These are phyloP conservation scores for Choristoneura rosaceana DNA, from an alignment of 2,888 invertebrate species.

Conservation along the genomic window DNA sequence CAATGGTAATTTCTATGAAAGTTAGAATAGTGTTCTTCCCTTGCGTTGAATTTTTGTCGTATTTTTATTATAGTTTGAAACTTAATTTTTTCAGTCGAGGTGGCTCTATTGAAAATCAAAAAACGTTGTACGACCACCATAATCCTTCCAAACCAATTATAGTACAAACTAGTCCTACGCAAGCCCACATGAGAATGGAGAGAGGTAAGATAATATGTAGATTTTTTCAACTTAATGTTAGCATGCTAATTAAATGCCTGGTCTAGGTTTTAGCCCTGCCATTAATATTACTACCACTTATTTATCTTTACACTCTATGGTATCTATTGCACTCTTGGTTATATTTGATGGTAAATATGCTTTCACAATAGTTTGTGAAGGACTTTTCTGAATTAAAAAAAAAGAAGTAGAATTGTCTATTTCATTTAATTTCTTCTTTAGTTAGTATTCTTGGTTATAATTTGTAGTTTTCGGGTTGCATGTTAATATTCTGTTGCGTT, in stretches of 20 bases:
- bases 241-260: neutral
- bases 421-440: neutral
- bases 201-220: conserved; percentile 61
- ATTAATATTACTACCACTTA: neutral
- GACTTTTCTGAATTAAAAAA: no score
- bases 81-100: conserved; percentile 59
- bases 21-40: no score
- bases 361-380: no score
- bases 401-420: no score
- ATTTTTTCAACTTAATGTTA: neutral
- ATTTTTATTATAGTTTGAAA: neutral
- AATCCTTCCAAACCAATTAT: conserved; percentile 89
- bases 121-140: conserved; percentile 76
- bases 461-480: conserved; percentile 23
- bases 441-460: neutral
- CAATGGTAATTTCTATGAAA: no score
- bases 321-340: neutral
- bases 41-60: no score
- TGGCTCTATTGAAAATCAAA: conserved; percentile 67
- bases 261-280: no score
- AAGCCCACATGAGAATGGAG: conserved; percentile 75
- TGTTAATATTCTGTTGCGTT: neutral
- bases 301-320: no score
- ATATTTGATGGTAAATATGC: no score
- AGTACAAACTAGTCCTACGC: conserved; percentile 82